Base-by-base conservation (phyloP, 2,888 invertebrate genomes). In the Thymelicus lineola region DNA sequence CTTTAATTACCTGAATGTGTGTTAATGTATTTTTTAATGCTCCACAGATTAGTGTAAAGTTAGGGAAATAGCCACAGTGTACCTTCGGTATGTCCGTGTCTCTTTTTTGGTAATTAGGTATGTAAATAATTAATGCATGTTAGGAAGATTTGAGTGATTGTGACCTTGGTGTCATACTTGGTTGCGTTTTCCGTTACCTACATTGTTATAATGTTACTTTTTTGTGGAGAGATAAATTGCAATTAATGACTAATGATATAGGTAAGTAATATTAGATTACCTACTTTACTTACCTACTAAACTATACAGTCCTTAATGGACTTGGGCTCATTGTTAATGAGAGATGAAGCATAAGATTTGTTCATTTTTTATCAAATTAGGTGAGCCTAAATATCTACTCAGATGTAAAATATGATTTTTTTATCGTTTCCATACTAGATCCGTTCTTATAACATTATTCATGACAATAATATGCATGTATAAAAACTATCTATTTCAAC, bases 121-220 rank as follows among this genome's bases (percentile, higher is more conserved):
- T 48, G 53, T 53, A n/a, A 50, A 35, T 69, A 69, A 64, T 69
- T 69, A 70, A 68, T 62, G 35, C 55, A 48, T 35, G 35, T 67
- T 60, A 62, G 36, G 59, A 60, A 15, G 62, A 61, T 68, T 68
- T 45, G 61, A 55, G 28, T 53, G 20, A 3, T 12, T n/a, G 17
- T 46, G 62, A 38, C 67, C 67, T 68, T 68, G 67, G 67, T 68
- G 67, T 68, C 53, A 68, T 68, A 68, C 67, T 57, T 62, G 61
- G 55, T 61, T 70, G 70, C 38, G 17, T 60, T 65, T 65, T 60
- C 45, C 53, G 45, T 60, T 45, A 20, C 20, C 17, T 20, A 60
- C 60, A 1, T n/a, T 12, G 15, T 28, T 57, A 14, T 60, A 60
- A 45, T 60, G 15, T 45, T 20, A 53, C 7, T 53, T 53, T 48